A percentile compares a stretch with the other conserved stretches of the same genome.
Evolutionary conservation across 2,113 vertebrate genomes (phyloP).

Genomic region (Cheirogaleus medius): DNA sequence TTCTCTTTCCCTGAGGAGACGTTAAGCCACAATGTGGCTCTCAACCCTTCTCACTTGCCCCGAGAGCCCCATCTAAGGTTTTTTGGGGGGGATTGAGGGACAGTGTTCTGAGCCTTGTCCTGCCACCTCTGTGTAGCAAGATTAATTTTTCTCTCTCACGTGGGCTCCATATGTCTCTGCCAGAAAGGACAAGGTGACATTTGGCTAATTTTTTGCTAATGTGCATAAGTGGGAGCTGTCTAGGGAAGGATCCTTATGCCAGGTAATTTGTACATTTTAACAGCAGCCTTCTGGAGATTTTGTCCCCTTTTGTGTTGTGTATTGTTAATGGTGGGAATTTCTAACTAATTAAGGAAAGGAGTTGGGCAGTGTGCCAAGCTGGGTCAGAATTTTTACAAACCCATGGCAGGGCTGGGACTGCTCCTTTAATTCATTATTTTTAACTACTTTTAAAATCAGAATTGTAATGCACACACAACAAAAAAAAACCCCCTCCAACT

Average conservation of each 20-base stretch:
- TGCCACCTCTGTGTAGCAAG: not conserved
- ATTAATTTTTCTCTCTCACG: not conserved
- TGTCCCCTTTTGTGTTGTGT: not conserved
- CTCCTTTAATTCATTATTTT: conserved; percentile 35
- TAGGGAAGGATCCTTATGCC: conserved; percentile 50
- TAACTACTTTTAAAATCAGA: not conserved
- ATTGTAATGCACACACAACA: not conserved
- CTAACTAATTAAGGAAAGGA: conserved; percentile 45
- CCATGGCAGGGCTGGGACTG: not conserved
- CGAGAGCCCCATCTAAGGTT: not conserved
- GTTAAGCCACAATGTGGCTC: accelerated
- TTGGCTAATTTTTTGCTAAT: conserved; percentile 46
- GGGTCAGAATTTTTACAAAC: not conserved
- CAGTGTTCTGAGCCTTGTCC: not conserved
- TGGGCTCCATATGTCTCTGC: not conserved
- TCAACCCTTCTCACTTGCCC: not conserved
- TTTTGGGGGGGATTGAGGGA: no score
- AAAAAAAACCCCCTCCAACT: not conserved
- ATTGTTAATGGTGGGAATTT: not conserved
- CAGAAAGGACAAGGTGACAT: conserved; percentile 23
- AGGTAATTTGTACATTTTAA: conserved; percentile 57
- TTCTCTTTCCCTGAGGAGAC: not conserved
- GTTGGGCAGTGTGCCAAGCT: not conserved
- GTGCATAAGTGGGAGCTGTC: not conserved
- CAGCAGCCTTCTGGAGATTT: conserved; percentile 52